Percentiles rank a stretch among this genome's conserved stretches.
phyloP scores from a whole-genome alignment of 1,140 invertebrate genomes.

The Bacillus rossius region DNA sequence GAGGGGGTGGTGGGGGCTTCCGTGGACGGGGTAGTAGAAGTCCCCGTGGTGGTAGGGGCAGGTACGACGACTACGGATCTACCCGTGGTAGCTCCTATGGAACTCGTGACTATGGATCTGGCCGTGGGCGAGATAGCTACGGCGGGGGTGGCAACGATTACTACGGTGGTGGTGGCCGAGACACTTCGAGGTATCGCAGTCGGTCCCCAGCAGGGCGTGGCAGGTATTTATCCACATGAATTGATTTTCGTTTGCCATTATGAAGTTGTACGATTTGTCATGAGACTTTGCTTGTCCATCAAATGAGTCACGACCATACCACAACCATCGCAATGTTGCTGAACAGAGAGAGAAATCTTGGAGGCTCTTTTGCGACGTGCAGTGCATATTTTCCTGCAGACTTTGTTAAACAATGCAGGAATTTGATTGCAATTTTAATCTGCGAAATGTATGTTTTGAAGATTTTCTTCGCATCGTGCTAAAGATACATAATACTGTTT shows the following conservation, averaged over 20 bases:
- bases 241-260: background rate
- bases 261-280: conserved; percentile 1
- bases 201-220: conserved; percentile 49
- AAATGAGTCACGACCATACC: background rate
- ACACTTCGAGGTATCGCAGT: conserved; percentile 47
- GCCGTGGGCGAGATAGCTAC: conserved; percentile 39
- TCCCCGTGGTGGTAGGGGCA: conserved; percentile 39
- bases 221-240: conserved; percentile 40
- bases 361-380: too few species aligned
- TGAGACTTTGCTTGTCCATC: background rate
- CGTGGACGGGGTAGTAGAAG: conserved; percentile 41
- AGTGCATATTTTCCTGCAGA: too few species aligned
- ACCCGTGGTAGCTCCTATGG: conserved; percentile 37
- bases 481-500: too few species aligned
- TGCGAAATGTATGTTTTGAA: background rate
- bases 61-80: conserved; percentile 28
- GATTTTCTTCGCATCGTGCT: background rate
- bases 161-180: conserved; percentile 36
- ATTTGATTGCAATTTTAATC: background rate
- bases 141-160: conserved; percentile 28
- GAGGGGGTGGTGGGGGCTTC: conserved; percentile 43
- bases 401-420: background rate
- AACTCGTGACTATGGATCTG: conserved; percentile 27
- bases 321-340: background rate
- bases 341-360: too few species aligned